Evolutionary conservation across 2,797 vertebrate species (phyloP).

Genomic region (Centroberyx gerrardi): DNA sequence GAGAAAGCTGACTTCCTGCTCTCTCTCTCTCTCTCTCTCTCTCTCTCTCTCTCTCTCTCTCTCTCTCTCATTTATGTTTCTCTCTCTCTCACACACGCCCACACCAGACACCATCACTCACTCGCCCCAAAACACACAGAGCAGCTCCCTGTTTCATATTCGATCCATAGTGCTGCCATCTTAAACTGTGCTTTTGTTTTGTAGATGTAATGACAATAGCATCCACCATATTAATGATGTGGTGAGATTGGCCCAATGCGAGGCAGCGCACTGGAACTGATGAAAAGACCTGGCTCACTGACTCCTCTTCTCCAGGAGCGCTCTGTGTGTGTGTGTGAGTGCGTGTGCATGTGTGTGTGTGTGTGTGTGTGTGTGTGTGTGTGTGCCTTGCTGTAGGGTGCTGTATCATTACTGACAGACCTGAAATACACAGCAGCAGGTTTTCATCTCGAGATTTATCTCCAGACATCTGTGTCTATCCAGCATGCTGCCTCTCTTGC

Average conservation of each 20-base stretch:
- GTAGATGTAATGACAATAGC: constrained; percentile 73
- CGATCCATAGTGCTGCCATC: constrained; percentile 41
- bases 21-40: background rate
- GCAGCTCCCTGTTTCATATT: constrained; percentile 55
- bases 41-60: constrained; percentile 1
- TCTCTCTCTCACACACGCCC: constrained; percentile 21
- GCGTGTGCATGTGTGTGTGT: constrained; percentile 25
- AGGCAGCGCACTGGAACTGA: constrained; percentile 79
- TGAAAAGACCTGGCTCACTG: constrained; percentile 81
- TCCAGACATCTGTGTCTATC: constrained; percentile 39
- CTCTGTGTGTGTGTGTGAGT: constrained; percentile 1
- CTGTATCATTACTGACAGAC: constrained; percentile 75
- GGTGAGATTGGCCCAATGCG: constrained; percentile 71
- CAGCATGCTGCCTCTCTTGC: constrained; percentile 2
- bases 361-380: constrained; percentile 18
- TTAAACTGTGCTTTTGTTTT: constrained; percentile 70
- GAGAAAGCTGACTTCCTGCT: constrained; percentile 21
- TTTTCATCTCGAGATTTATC: constrained; percentile 62
- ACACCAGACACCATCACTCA: constrained; percentile 37
- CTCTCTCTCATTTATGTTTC: constrained; percentile 38
- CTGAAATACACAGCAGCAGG: constrained; percentile 65
- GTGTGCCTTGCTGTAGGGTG: constrained; percentile 54
- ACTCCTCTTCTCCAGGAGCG: constrained; percentile 59
- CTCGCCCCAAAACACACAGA: constrained; percentile 38
- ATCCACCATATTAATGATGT: constrained; percentile 75